Evolutionary conservation across 2,888 invertebrate species (phyloP), one percentile per base, ranked within the genome.

Genomic region (Lutraria lutraria): DNA sequence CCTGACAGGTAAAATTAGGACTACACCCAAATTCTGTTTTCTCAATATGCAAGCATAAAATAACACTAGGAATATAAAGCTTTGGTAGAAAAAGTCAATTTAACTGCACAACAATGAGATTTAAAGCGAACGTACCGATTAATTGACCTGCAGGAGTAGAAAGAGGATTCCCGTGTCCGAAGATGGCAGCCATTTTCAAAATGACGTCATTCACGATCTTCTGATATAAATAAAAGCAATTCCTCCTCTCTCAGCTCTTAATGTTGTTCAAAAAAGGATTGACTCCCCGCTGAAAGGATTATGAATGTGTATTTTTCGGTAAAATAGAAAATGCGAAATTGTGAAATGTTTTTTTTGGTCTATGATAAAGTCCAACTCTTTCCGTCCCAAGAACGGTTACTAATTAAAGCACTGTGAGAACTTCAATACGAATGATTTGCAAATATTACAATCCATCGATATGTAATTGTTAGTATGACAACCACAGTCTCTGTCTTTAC

Each of bases 161-260:
- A 89, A 96, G 95, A 79, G 96, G 96, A 93, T 96, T 96, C 90
- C 96, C 95, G 92, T 95, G 95, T 91, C 95, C 95, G 92, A 95
- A 96, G 92, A 96, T 94, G 88, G 96, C 94, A 94, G 95, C 95
- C 96, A 96, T 96, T 93, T 95, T 95, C 88, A 79, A 60, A 84
- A 91, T 93, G 91, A 94, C 93, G 93, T 94, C 93, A 94, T 83
- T 82, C 80, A 92, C 90, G 85, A 88, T 84, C 21, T 25, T 52
- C 21, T 79, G 15, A 16, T 21, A 34, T 8, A 34, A 43, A 6
- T 34, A 34, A 21, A 52, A 31, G 34, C 79, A 79, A 79, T 13
- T 16, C 16, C 3, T 43, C 16, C 79, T 79, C 43, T 43, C 52
- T 52, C 15, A 81, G 76, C 29, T 34, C 15, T 31, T 16, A 15